Percentiles rank a stretch among this genome's conserved stretches.
Evolutionary conservation across 2,113 vertebrate genomes (phyloP).

Genomic region (Spea bombifrons): DNA sequence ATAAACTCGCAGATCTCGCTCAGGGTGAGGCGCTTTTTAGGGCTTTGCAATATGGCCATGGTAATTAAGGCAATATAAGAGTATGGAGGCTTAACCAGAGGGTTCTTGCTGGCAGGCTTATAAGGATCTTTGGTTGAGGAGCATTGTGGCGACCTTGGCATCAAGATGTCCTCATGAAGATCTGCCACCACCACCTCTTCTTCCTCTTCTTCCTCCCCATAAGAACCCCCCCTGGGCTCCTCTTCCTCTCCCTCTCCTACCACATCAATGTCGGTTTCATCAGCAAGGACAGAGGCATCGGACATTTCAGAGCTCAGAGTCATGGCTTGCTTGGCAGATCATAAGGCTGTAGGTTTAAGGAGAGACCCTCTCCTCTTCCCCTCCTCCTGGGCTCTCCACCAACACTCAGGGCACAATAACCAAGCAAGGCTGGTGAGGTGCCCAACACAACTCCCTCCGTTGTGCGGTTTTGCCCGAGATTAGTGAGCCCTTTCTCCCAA

Average conservation of each 20-base stretch:
- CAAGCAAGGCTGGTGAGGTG: background rate
- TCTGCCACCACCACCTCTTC: constrained; percentile 77
- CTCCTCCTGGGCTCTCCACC: background rate
- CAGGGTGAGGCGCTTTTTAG: constrained; percentile 87
- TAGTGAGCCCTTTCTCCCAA: background rate
- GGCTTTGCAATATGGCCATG: constrained; percentile 91
- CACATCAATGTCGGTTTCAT: constrained; percentile 92
- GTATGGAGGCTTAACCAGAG: constrained; percentile 88
- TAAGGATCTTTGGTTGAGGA: constrained; percentile 64
- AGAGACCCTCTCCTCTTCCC: background rate
- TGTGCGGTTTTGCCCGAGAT: background rate
- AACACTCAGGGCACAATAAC: constrained; percentile 24
- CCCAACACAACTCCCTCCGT: background rate
- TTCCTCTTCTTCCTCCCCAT: constrained; percentile 84
- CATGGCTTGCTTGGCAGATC: constrained; percentile 72
- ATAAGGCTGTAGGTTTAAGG: constrained; percentile 53
- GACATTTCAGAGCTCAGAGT: constrained; percentile 93
- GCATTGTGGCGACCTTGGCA: constrained; percentile 62
- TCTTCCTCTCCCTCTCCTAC: constrained; percentile 86
- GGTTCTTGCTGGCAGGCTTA: constrained; percentile 73
- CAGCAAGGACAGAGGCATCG: constrained; percentile 84
- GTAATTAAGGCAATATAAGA: constrained; percentile 93
- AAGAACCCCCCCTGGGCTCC: constrained; percentile 68
- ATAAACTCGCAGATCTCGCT: constrained; percentile 87
- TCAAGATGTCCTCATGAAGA: constrained; percentile 69